Conservation (phyloP, 92 coral and sea anemone genomes). For the Isaurus tuberculatus region DNA sequence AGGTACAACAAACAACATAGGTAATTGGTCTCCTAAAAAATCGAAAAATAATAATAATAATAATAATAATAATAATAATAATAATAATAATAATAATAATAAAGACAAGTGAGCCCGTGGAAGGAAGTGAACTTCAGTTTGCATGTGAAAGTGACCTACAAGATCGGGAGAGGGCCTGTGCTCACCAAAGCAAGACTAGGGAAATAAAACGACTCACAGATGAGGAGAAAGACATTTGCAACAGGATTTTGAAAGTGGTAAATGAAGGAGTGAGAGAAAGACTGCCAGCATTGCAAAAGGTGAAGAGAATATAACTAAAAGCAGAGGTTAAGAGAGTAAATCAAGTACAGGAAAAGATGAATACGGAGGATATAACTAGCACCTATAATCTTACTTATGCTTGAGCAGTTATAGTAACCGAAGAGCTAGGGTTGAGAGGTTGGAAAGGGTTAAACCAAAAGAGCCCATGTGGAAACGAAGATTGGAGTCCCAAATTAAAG, state of each 20-base stretch:
- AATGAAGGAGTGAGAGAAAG: constrained; percentile 5
- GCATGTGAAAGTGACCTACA: too few relatives aligned
- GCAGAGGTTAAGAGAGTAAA: constrained; percentile 37
- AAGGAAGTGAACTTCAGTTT: too few relatives aligned
- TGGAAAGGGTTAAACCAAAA: background rate
- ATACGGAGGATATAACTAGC: constrained; percentile 34
- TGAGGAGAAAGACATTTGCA: background rate
- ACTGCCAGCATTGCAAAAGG: background rate
- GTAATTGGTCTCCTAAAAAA: too few relatives aligned
- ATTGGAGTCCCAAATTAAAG: constrained; percentile 17
- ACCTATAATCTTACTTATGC: constrained; percentile 41
- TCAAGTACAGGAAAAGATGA: constrained; percentile 23
- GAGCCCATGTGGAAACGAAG: background rate
- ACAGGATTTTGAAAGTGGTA: background rate
- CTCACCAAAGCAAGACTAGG: too few relatives aligned
- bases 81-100: too few relatives aligned
- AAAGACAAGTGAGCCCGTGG: too few relatives aligned
- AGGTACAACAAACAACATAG: too few relatives aligned
- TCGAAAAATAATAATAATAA: too few relatives aligned
- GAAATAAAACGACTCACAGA: background rate
- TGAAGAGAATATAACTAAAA: constrained; percentile 33
- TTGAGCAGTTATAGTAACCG: constrained; percentile 33
- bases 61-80: too few relatives aligned
- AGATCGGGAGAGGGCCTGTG: too few relatives aligned
- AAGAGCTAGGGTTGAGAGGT: background rate